Percentiles rank a stretch among this genome's conserved stretches.
These are phyloP conservation scores for Caiman crocodilus DNA, from an alignment of 2,797 vertebrate species.

Conservation along the genomic window DNA sequence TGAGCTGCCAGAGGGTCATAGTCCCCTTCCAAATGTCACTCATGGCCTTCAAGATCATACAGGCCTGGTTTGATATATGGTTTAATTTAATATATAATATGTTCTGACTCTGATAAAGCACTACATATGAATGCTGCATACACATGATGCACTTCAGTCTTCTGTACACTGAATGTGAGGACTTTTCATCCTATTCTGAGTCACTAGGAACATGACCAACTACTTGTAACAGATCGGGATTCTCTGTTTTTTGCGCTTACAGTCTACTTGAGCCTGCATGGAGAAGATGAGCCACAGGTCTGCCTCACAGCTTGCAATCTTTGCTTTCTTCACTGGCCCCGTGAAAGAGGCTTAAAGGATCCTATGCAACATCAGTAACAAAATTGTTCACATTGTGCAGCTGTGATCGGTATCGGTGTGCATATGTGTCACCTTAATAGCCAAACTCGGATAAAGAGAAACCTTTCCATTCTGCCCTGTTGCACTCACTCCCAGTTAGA, in stretches of 20 bases:
- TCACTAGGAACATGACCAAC: accelerated
- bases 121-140: not conserved
- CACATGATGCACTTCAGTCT: accelerated
- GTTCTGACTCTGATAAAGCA: not conserved
- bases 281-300: not conserved
- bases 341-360: not conserved
- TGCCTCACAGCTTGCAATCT: not conserved
- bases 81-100: not conserved
- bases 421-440: slow-evolving; percentile 20
- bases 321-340: accelerated
- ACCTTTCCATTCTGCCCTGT: slow-evolving; percentile 58
- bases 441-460: slow-evolving; percentile 34
- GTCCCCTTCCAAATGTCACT: not conserved
- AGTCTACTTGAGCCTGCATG: too few relatives aligned
- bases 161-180: accelerated
- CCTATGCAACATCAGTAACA: not conserved
- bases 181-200: not conserved
- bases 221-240: not conserved
- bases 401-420: not conserved
- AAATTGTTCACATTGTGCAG: not conserved
- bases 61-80: not conserved
- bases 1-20: not conserved
- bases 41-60: not conserved
- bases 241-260: not conserved
- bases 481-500: slow-evolving; percentile 43